Evolutionary conservation across 1,140 invertebrate genomes (phyloP), one percentile per base, ranked within the genome.

Genomic region (Orius laevigatus): DNA sequence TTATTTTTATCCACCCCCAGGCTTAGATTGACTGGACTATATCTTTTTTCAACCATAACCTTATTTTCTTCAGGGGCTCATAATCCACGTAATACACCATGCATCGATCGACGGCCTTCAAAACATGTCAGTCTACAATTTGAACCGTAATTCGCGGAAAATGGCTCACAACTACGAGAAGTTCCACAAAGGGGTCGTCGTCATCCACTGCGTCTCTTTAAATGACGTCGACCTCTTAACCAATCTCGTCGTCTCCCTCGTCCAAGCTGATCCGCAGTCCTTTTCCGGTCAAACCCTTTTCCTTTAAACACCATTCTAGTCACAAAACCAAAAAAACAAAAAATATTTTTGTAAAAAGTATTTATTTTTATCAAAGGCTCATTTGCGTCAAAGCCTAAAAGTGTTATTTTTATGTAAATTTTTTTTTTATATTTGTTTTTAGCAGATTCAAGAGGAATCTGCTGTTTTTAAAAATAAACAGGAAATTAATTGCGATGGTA

Each of bases 261-360:
- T 59, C 11, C 48, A 49, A 9, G 49, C 53, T 18, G 55, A 57
- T 46, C 46, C 52, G 5, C 15, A 43, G 15, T 53, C 55, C 9
- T 58, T 56, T 46, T 55, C 58, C 34, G 58, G 58, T 1, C 58
- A 59, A 46, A 58, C 56, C 11, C 47, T 59, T 9, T 59, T 59
- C 43, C 38, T 59, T 8, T 46, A 19, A 11, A 36, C 33, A 15
- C 11, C 14, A 35, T 46, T 31, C 11, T 34, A 51, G 18, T 43
- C 25, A 33, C 15, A 25, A 16, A 43, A 43, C 31, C 34, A 39
- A 33, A 20, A 50, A 12, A 34, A 15, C 19, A n/a, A 50, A 42
- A 6, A 9, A 2, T 38, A 38, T 38, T 38, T 14, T 49, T 12
- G 25, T 31, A 49, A 40, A 25, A 35, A 41, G n/a, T 49, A 41